Evolutionary conservation across 2,888 invertebrate genomes (phyloP), one percentile per base, ranked within the genome.

Genomic region (Ernsta delagoae): DNA sequence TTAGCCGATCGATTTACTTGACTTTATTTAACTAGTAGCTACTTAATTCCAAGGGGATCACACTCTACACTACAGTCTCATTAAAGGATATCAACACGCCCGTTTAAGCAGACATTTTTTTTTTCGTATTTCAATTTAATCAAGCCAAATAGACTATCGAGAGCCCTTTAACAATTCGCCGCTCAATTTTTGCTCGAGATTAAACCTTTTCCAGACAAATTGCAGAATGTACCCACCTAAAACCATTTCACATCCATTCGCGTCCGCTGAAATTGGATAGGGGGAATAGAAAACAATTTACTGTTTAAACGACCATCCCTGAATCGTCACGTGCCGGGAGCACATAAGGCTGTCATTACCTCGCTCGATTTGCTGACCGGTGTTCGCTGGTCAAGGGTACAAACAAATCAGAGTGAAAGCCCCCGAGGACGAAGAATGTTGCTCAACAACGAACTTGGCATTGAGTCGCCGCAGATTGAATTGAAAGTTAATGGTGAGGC

Each of bases 391-490:
- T 82, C 80, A 78, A 81, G 80, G 79, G 80, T 77, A 75, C 80
- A 83, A 88, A 86, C 87, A 88, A 88, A 92, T 91, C 88, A 89
- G 76, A 70, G 75, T 80, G 83, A 90, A 79, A 89, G 88, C 84
- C 71, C 67, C 62, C n/a, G 66, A 65, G 65, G 24, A 24, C 24
- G 16, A 65, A 75, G 74, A 74, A 75, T 75, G 75, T 24, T 50
- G 48, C 64, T 65, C 70, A 69, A 74, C 70, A 70, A 71, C 84
- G 89, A 90, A 89, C 89, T 89, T 91, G 89, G 88, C 89, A 89
- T 89, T 90, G 90, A 83, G 72, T 71, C 71, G 68, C 45, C 70
- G 69, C 77, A 81, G 81, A 90, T 86, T 88, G 85, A 83, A 90
- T 88, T 82, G 85, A 80, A 83, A 54, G 54, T 41, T 59, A 59